Evolutionary conservation across 2,888 invertebrate species (phyloP), one percentile per base, ranked within the genome.

Genomic region (Rhingia campestris): DNA sequence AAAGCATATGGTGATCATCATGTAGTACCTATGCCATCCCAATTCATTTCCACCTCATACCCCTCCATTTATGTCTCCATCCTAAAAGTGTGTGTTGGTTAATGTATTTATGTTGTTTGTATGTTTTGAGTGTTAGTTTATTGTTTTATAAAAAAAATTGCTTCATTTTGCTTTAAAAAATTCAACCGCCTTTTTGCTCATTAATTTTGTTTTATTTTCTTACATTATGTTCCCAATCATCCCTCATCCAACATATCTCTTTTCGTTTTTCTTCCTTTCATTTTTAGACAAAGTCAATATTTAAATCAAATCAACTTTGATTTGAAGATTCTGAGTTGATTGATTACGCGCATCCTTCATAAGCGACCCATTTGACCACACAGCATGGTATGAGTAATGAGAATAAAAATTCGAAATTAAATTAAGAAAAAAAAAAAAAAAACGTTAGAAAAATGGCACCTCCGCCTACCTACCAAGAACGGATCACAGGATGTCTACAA

Each of bases 401-500:
- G 1, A 39, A 10, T 9, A 9, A 9, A 30, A 49, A 30, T 49
- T 6, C 4, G 9, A 51, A 22, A n/a, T 22, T 10, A 14, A 4
- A 54, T 66, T 9, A 30, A n/a, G 59, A 37, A 63, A 47, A 32
- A 22, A 58, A 41, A 7, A 54, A 7, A 63, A 1, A 22, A 22
- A 1, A 22, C 22, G 22, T 22, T 2, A 2, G 22, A 22, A 22
- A 5, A 43, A 75, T 75, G 75, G 41, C 74, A 49, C 5, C 14
- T 53, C 41, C 41, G 47, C 5, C 58, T 12, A 49, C 45, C n/a
- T 39, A 56, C 30, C 9, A 5, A 14, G 59, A 64, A 39, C 66
- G 37, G 14, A 6, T 49, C 4, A 58, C 72, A 54, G 63, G 47
- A 10, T 63, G 58, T 30, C 72, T 81, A 81, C 86, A 87, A 86